Base-by-base conservation (phyloP, 1,140 invertebrate genomes). In the Coenobita brevimanus region DNA sequence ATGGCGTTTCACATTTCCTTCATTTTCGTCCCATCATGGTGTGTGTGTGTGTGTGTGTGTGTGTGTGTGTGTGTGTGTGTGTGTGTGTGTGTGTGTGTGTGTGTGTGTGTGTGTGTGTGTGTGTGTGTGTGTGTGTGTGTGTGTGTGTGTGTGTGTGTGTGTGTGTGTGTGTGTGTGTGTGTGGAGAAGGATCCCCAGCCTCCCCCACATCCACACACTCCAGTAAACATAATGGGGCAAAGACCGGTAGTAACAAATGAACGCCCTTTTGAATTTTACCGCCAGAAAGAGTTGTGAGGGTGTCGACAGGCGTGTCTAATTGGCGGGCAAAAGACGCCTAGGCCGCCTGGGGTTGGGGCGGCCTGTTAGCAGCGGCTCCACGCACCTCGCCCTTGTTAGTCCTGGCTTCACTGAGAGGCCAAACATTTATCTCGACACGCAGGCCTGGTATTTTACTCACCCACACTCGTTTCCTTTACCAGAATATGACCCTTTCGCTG, bases 171-270 rank as follows among this genome's bases (percentile, higher is more conserved):
- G 73, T n/a, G 73, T n/a, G 30, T 24, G 64, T 24, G 64, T n/a
- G 30, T 6, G 17, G 46, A 8, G 46, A 50, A n/a, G n/a, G n/a
- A n/a, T n/a, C n/a, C n/a, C n/a, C n/a, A n/a, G n/a, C n/a, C n/a
- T n/a, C n/a, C n/a, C n/a, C n/a, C n/a, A n/a, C n/a, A n/a, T n/a
- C n/a, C n/a, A n/a, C n/a, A n/a, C n/a, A n/a, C n/a, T n/a, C n/a
- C n/a, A n/a, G n/a, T n/a, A n/a, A n/a, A n/a, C n/a, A n/a, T n/a
- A n/a, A 71, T 38, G 41, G 67, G 43, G 24, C 36, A 50, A 80
- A 62, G 76, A 60, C 24, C 54, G 33, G 76, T 60, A 60, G 76
- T 80, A 80, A 80, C 54, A 80, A 80, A 80, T 80, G 76, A 30
- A 54, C 24, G 75, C 50, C 75, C n/a, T n/a, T 78, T 54, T 78